Evolutionary conservation across 2,113 vertebrate species (phyloP).

Genomic region (Carettochelys insculpta): DNA sequence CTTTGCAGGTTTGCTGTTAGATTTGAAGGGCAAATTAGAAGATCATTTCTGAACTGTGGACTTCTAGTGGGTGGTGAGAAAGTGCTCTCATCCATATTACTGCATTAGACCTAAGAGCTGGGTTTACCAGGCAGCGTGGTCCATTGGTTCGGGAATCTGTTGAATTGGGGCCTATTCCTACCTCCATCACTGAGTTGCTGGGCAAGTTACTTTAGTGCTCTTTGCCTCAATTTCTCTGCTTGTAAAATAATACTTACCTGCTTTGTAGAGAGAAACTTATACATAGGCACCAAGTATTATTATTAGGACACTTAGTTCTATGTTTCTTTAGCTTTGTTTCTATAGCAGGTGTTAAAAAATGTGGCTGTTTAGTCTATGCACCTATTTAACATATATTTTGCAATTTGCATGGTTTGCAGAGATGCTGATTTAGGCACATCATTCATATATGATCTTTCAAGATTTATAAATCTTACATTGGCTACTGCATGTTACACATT

Average conservation of each 20-base stretch:
- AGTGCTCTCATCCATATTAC: not conserved
- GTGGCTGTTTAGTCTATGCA: not conserved
- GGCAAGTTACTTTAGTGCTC: not conserved
- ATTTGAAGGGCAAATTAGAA: not conserved
- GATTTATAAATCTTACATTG: not conserved
- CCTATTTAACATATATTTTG: not conserved
- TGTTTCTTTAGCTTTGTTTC: not conserved
- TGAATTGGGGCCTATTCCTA: not conserved
- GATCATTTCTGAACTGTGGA: not conserved
- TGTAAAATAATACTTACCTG: not conserved
- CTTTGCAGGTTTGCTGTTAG: not conserved
- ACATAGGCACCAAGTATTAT: not conserved
- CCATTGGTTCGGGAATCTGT: too few relatives aligned
- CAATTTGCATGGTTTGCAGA: not conserved
- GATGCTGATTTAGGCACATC: not conserved
- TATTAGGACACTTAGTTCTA: not conserved
- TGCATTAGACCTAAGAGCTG: not conserved
- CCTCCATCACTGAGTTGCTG: not conserved
- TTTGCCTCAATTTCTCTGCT: not conserved
- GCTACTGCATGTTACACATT: not conserved
- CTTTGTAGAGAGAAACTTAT: not conserved
- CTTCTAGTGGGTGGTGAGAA: rapidly evolving
- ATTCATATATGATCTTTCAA: rapidly evolving
- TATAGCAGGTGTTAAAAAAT: not conserved
- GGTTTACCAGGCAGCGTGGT: not conserved